These are phyloP conservation scores for Peromyscus leucopus DNA, from an alignment of 2,113 vertebrate genomes.

Conservation along the genomic window DNA sequence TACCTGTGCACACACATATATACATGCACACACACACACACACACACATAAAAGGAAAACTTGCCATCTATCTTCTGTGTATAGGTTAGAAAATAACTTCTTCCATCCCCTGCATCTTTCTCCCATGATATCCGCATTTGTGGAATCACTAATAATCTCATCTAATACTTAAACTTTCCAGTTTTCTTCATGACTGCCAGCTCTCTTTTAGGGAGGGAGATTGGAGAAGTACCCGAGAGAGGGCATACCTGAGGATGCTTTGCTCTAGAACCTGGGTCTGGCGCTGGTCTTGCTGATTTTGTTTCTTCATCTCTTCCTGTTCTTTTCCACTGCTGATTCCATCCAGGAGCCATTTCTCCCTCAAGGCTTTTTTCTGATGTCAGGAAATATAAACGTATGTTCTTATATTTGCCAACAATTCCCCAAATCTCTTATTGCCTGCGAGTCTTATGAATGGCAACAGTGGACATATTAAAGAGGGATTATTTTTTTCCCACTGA, in stretches of 20 bases:
- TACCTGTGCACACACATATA: not conserved
- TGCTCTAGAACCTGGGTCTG: conserved; percentile 91
- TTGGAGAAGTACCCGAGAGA: not conserved
- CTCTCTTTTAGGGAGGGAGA: not conserved
- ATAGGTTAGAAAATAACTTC: conserved; percentile 18
- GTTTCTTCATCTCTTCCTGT: conserved; percentile 93
- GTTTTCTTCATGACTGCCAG: not conserved
- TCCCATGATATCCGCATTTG: not conserved
- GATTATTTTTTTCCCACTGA: not conserved
- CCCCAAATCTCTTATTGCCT: not conserved
- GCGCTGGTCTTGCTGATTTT: conserved; percentile 91
- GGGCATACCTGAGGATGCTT: conserved; percentile 92
- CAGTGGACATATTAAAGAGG: not conserved
- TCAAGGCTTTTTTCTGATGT: conserved; percentile 93
- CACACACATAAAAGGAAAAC: not conserved
- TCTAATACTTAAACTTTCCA: not conserved
- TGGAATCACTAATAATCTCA: not conserved
- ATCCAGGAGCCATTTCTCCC: conserved; percentile 98
- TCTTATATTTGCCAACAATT: not conserved
- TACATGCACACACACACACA: not conserved
- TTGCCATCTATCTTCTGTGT: not conserved
- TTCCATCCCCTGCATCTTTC: not conserved
- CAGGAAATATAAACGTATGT: conserved; percentile 54
- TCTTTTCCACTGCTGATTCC: conserved; percentile 93
- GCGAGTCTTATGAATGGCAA: not conserved